Evolutionary conservation across 2,113 vertebrate species (phyloP), one percentile per base, ranked within the genome.

Genomic region (Carettochelys insculpta): DNA sequence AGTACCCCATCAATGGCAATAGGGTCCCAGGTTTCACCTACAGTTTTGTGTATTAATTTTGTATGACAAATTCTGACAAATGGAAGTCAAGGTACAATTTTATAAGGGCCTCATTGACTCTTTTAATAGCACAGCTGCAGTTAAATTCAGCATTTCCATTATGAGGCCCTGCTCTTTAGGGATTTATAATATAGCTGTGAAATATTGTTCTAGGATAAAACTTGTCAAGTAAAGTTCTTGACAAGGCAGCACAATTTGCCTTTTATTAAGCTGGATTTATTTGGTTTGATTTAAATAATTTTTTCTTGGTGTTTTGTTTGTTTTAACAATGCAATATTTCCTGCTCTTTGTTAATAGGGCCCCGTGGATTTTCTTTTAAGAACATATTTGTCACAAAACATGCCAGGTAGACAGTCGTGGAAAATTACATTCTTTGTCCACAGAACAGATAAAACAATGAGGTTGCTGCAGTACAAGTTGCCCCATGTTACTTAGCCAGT

Each of bases 381-480:
- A 78, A 1, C 77, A 2, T 2, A 11, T 86, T 91, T 73, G 80
- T 90, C 82, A 79, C 29, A 90, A 86, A 53, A 85, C 52, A 17
- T 87, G n/a, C 48, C 38, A 91, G 41, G 52, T 77, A 87, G 73
- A 65, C 82, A 50, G 43, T 52, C 43, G 38, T 84, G 13, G 14
- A 80, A 71, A 87, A 58, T 80, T 87, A 38, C 47, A 85, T n/a
- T 34, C 10, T 89, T 25, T 11, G 34, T 9, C 61, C 51, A 80
- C 41, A 82, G 77, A 75, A 76, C 80, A 27, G 81, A 93, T 89
- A 80, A 41, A 83, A 13, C 22, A 73, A 43, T 73, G 24, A 85
- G 80, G 47, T 86, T 24, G 86, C 78, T n/a, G 5, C 77, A 41
- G 53, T 94, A 48, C 87, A 56, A 87, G 90, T 47, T 94, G 94